Evolutionary conservation across 1,140 invertebrate genomes (phyloP).

Genomic region (Drosophila littoralis): DNA sequence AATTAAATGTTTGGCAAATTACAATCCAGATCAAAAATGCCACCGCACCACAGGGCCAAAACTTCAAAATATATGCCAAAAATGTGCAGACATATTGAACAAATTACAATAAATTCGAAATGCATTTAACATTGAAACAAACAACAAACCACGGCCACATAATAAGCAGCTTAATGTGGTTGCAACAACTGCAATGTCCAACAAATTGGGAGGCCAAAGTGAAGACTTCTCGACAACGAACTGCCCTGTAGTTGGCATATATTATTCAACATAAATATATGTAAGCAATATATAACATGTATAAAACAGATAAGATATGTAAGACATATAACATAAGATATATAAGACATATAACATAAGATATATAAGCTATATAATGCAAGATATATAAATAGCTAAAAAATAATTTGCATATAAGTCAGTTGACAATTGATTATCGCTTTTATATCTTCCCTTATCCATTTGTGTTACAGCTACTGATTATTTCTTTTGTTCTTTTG

Average conservation of each 20-base stretch:
- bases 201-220: background rate
- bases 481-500: too few species aligned
- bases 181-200: constrained; percentile 46
- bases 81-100: constrained; percentile 22
- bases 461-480: too few species aligned
- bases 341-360: too few species aligned
- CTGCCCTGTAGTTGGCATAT: background rate
- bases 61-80: constrained; percentile 17
- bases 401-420: too few species aligned
- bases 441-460: too few species aligned
- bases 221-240: background rate
- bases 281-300: too few species aligned
- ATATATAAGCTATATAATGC: too few species aligned
- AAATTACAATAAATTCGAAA: constrained; percentile 45
- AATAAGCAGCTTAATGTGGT: constrained; percentile 51
- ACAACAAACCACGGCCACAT: constrained; percentile 54
- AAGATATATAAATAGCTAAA: too few species aligned
- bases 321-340: too few species aligned
- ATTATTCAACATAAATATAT: too few species aligned
- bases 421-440: too few species aligned
- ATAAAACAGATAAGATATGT: too few species aligned
- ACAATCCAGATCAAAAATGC: constrained; percentile 14
- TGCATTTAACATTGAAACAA: constrained; percentile 24
- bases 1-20: constrained; percentile 53
- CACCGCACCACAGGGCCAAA: constrained; percentile 13